A percentile compares a stretch with the other conserved stretches of the same genome.
These are phyloP conservation scores for Drosophila nikananu DNA, from an alignment of 1,140 invertebrate species.

Conservation along the genomic window DNA sequence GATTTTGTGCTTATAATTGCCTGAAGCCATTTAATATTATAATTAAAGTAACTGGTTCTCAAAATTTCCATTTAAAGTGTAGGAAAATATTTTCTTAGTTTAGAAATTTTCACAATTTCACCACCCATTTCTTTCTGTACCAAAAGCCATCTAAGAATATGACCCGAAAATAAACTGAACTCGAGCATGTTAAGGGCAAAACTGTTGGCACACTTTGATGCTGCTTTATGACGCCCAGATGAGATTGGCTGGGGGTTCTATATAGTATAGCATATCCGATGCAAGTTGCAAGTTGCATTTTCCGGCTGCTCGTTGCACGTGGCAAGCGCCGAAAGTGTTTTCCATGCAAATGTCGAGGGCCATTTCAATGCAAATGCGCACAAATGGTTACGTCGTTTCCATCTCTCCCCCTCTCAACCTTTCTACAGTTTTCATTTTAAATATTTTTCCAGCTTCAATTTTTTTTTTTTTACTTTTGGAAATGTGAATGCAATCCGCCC, in stretches of 20 bases:
- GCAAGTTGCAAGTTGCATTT: conserved; percentile 45
- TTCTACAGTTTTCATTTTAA: conserved; percentile 53
- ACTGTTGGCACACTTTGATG: conserved; percentile 42
- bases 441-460: conserved; percentile 44
- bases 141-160: conserved; percentile 11
- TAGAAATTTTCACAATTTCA: background rate
- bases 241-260: conserved; percentile 23
- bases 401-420: background rate
- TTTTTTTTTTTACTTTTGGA: conserved; percentile 25
- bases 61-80: background rate
- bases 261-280: conserved; percentile 14
- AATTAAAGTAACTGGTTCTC: background rate
- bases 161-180: conserved; percentile 22
- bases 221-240: conserved; percentile 43
- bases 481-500: conserved; percentile 47
- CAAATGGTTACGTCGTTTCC: conserved; percentile 60
- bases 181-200: conserved; percentile 17
- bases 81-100: background rate
- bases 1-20: background rate
- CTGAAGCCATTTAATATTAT: background rate
- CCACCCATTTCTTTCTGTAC: background rate
- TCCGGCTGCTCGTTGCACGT: conserved; percentile 42
- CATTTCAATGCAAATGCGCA: conserved; percentile 75
- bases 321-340: conserved; percentile 53
- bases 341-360: conserved; percentile 72